A percentile compares a stretch with the other conserved stretches of the same genome.
phyloP scores from a whole-genome alignment of 2,888 invertebrate species.

The Agrochola macilenta region DNA sequence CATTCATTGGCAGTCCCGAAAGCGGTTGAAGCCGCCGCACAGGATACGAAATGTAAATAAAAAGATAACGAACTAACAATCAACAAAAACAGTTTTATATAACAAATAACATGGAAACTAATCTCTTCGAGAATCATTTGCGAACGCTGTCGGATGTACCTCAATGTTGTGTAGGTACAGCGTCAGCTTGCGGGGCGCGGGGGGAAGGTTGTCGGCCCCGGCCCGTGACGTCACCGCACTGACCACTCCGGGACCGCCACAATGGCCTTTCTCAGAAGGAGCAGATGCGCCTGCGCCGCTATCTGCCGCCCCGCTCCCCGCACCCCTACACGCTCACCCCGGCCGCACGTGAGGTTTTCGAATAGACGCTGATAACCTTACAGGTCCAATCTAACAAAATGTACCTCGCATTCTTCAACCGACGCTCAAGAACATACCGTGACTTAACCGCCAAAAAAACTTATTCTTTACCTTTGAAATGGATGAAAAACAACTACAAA shows the following conservation, averaged over 20 bases:
- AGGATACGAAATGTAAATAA: conserved; percentile 53
- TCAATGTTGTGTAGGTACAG: conserved; percentile 69
- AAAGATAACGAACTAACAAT: conserved; percentile 36
- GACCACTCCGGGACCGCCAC: conserved; percentile 88
- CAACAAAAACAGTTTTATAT: conserved; percentile 54
- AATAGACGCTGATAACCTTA: conserved; percentile 70
- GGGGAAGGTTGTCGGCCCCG: conserved; percentile 88
- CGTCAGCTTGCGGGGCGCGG: conserved; percentile 71
- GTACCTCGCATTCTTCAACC: conserved; percentile 50
- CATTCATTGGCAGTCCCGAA: conserved; percentile 18
- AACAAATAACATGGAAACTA: conserved; percentile 63
- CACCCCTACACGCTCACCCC: conserved; percentile 73
- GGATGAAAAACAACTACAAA: conserved; percentile 78
- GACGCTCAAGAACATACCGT: conserved; percentile 67
- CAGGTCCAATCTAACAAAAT: conserved; percentile 58
- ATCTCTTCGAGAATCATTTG: conserved; percentile 72
- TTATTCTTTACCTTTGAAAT: conserved; percentile 71
- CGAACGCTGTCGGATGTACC: conserved; percentile 71
- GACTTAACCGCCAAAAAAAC: conserved; percentile 72
- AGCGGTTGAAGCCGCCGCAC: conserved; percentile 24
- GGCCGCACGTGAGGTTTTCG: conserved; percentile 74
- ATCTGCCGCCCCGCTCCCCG: conserved; percentile 80
- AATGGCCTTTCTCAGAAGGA: conserved; percentile 89
- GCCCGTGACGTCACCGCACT: conserved; percentile 89
- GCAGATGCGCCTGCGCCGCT: conserved; percentile 88